Evolutionary conservation across 2,888 invertebrate genomes (phyloP), one percentile per base, ranked within the genome.

Genomic region (Chymomyza caudatula): DNA sequence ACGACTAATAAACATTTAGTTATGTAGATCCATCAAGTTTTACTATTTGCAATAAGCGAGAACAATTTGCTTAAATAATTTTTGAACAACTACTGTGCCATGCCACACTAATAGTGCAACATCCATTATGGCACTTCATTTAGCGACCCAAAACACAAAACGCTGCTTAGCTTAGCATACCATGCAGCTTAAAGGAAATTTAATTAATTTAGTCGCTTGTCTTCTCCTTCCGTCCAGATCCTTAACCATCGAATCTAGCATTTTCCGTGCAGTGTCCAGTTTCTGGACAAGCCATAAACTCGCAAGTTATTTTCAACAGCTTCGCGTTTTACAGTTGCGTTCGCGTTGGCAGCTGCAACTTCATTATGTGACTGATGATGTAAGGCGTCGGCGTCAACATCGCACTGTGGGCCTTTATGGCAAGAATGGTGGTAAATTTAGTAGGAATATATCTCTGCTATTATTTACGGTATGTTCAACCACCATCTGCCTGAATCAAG

Each of bases 291-390:
- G 80, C 74, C 80, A 80, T 85, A 83, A 80, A 68, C 75, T 75
- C 37, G 55, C 19, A 77, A 79, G 77, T 75, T 82, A 68, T 85
- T 83, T 74, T 62, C 73, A 83, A 47, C 47, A 52, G 13, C 52
- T 13, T 20, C 52, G 23, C 22, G 29, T 37, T 37, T 3, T 37
- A 11, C 29, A 37, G 29, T 37, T 37, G 29, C 11, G 29, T 2
- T 11, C 29, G 29, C 29, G 52, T 52, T 22, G 23, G 69, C 80
- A 75, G 77, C 80, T 85, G 84, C 84, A 80, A 77, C 84, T 80
- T 79, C 84, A 80, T 80, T 80, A 85, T 80, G 85, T 80, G 85
- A 80, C 85, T 85, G 80, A 80, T 85, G 80, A 79, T 83, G 77
- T 73, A 79, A 74, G 76, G 69, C 65, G 63, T 37, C 2, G 25